Evolutionary conservation across 30 jellyfish, hydroid and myxozoan species (phyloP), one percentile per base, ranked within the genome.

Genomic region (Rhopilema esculentum): DNA sequence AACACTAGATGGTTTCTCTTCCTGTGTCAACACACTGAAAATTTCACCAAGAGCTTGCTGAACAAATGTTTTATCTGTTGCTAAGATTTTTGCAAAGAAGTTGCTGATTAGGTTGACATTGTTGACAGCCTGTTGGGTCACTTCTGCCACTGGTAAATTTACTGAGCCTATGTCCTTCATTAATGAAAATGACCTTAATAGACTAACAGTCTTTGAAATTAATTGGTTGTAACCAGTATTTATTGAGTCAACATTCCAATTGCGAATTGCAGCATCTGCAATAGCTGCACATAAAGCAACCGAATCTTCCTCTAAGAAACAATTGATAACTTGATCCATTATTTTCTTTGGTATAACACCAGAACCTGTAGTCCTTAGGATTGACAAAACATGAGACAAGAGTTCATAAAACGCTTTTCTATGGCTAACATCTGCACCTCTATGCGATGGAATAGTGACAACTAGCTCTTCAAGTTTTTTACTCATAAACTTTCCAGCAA

Each of bases 91-190:
- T 66, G 87, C 31, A 67, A 76, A 79, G 49, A 87, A 77, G 19
- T 79, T 63, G 49, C 91, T 81, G n/a, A 92, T 49, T 15, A 81
- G 12, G 63, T 92, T 90, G 9, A 61, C 87, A 24, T 75, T 70
- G 57, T 22, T 16, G 30, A 80, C n/a, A n/a, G n/a, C 93, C 53
- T 25, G 67, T 27, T 65, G 65, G 16, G 95, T 52, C 16, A 88
- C 63, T 22, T 69, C 95, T 8, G 48, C 68, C 73, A 80, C 81
- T 40, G 90, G 75, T 25, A 64, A 79, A 51, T 32, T 63, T 1
- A 63, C 65, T 23, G 82, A n/a, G 0, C 66, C 21, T 9, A 22
- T 69, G 25, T 79, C 63, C 24, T 73, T 30, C 23, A 31, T 83
- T 17, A 77, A 68, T 21, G 75, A 70, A 51, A 84, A 57, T 28